Percentiles rank a stretch among this genome's conserved stretches.
Evolutionary conservation across 2,113 vertebrate genomes (phyloP).

Genomic region (Dermatemys mawii): DNA sequence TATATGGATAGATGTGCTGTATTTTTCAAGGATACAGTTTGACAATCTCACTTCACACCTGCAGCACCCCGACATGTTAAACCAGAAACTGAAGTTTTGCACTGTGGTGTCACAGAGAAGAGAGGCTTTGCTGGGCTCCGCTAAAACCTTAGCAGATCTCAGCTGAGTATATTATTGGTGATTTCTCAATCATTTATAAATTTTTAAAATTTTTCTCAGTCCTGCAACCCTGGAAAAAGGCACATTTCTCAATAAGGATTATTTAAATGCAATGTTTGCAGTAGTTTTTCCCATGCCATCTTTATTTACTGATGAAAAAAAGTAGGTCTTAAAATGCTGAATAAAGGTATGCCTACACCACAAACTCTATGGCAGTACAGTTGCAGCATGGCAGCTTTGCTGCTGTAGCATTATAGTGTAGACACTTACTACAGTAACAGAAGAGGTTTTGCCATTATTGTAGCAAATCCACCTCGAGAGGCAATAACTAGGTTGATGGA

Average conservation of each 20-base stretch:
- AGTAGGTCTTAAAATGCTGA: too few relatives aligned
- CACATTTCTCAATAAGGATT: background rate
- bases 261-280: background rate
- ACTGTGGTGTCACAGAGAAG: background rate
- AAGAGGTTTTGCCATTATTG: too few relatives aligned
- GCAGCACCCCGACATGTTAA: background rate
- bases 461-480: too few relatives aligned
- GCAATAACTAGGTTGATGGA: too few relatives aligned
- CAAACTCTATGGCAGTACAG: too few relatives aligned
- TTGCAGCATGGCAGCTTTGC: too few relatives aligned
- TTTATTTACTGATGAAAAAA: too few relatives aligned
- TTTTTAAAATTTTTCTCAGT: background rate
- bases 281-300: too few relatives aligned
- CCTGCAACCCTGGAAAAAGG: background rate
- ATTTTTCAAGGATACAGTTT: background rate
- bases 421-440: too few relatives aligned
- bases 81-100: background rate
- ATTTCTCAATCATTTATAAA: background rate
- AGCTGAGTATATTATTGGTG: background rate
- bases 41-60: background rate
- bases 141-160: background rate
- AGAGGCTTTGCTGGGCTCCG: background rate
- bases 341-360: too few relatives aligned
- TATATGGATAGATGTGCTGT: background rate
- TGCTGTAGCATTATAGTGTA: too few relatives aligned